Base-by-base conservation (phyloP, 1,140 invertebrate species). In the Druon quercuslanigerum region DNA sequence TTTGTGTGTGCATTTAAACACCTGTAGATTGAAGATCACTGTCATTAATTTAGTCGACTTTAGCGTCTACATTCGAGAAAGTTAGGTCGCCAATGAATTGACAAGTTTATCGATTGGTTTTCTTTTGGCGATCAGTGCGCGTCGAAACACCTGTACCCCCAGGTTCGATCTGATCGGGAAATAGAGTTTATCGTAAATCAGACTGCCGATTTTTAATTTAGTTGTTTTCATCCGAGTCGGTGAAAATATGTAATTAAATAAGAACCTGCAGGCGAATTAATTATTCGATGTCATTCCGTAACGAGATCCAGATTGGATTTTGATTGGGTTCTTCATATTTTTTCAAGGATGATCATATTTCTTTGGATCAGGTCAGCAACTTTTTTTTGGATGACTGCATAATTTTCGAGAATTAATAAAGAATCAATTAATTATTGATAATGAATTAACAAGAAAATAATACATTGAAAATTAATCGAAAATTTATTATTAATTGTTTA, bases 171-270 rank as follows among this genome's bases (percentile, higher is more conserved):
- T 66, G 25, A 66, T 66, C 60, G 60, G 60, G 13, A 66, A 66
- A 66, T 66, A 66, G 60, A 66, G 25, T 8, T 66, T 66, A 66
- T 66, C 60, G 33, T 66, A 66, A 46, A 66, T 66, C 60, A 66
- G 60, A 66, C 13, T 33, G 60, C 60, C 60, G 60, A 66, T 66
- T 66, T 66, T 66, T 66, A 66, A 66, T 66, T 66, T 25, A 66
- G 60, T 66, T 66, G 60, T 66, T 66, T 66, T 66, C 60, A 33
- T 66, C 6, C 40, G 60, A 66, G 60, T 46, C 60, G 9, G 60
- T 66, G 60, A 66, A 66, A 66, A 66, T 66, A 66, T 66, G 60
- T 33, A 66, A 66, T 66, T 66, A 66, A 66, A 66, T 66, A 33
- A 66, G n/a, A 66, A 40, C 60, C 40, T 33, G 25, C 33, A 40